These are phyloP conservation scores for Netelia inedita DNA, from an alignment of 2,888 invertebrate species.

Conservation along the genomic window DNA sequence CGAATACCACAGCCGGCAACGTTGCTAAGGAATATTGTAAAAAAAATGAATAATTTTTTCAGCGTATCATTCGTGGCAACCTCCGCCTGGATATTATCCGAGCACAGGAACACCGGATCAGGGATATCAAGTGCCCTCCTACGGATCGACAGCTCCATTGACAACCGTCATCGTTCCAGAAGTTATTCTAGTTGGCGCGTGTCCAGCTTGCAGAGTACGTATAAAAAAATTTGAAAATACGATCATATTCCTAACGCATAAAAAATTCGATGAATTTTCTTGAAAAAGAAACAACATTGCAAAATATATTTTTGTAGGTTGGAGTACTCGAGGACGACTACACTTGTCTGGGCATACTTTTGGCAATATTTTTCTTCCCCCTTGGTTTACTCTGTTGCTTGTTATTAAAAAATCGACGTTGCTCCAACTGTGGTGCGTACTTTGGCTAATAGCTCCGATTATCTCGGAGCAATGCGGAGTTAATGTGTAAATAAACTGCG, in stretches of 20 bases:
- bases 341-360: conserved; percentile 93
- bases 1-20: no score
- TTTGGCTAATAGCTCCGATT: conserved; percentile 87
- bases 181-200: conserved; percentile 94
- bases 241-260: background rate
- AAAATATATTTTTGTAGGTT: conserved; percentile 84
- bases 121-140: conserved; percentile 85
- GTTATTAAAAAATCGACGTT: conserved; percentile 92
- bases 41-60: conserved; percentile 8
- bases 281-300: conserved; percentile 36
- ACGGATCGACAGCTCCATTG: conserved; percentile 87
- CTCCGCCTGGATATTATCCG: conserved; percentile 87
- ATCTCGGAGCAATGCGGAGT: background rate
- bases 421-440: conserved; percentile 94
- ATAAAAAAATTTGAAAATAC: background rate
- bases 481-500: conserved; percentile 46
- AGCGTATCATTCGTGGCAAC: conserved; percentile 84
- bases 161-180: conserved; percentile 90
- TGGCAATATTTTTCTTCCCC: conserved; percentile 95
- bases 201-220: conserved; percentile 93
- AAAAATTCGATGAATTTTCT: conserved; percentile 13
- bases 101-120: conserved; percentile 77
- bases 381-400: conserved; percentile 95
- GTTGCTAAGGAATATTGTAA: no score
- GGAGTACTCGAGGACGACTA: conserved; percentile 95